Base-by-base conservation (phyloP, 53 echinoderm and acorn worm genomes). In the Holothuria leucospilota region DNA sequence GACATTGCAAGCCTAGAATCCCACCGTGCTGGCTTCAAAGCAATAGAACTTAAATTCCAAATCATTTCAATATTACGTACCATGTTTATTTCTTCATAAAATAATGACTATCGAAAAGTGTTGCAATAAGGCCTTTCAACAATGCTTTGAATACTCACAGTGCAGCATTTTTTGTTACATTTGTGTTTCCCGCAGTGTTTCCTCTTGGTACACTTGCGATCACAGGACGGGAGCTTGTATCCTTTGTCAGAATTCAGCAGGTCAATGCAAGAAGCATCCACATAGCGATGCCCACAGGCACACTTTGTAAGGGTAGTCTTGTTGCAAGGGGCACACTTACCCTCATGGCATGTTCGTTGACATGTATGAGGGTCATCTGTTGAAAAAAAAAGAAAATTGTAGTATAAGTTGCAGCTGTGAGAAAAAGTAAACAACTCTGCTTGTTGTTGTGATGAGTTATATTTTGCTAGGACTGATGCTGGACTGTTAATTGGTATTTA, bases 131-230 rank as follows among this genome's bases (percentile, higher is more conserved):
- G 11, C 3, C 18, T 56, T 56, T 2, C 15, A 56, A 56, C 15
- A 56, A 56, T 56, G 18, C 0, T 18, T 56, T 56, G 56, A 67
- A 88, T 21, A 88, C 99, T 75, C 78, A 98, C 99, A 72, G 93
- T 69, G 75, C 99, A 98, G 77, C 99, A 98, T 59, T 87, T 84
- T 61, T 86, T 71, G 62, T 88, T 89, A 56, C 99, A 98, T 52
- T 93, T 93, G 73, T 99, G 99, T 63, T 93, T 93, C 21, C 99
- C 99, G 66, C 99, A 99, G 38, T 90, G 70, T 77, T 92, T 95
- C 60, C 92, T 91, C 85, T 90, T 94, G 85, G 93, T 86, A 73
- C 95, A 99, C 81, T 93, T 93, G 59, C 95, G 88, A 59, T 99
- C 95, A 65, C 99, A 98, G 11, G 29, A 58, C 0, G 87, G 73